Percentiles rank a stretch among this genome's conserved stretches.
These are phyloP conservation scores for Lissocephala sabroskyi DNA, from an alignment of 2,888 invertebrate genomes.

Conservation along the genomic window DNA sequence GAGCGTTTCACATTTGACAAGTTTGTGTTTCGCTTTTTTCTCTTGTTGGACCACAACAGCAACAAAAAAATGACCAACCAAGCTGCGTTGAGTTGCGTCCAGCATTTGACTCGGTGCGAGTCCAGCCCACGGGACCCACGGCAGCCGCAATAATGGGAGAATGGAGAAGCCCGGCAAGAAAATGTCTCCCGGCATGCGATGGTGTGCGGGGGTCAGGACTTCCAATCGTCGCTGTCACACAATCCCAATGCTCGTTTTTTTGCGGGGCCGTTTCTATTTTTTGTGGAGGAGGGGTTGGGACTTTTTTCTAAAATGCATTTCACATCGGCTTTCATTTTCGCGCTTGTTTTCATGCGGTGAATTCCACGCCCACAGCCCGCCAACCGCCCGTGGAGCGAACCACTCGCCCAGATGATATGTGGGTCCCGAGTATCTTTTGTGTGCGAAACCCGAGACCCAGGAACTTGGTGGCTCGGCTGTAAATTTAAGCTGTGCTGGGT, in stretches of 20 bases:
- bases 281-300: constrained; percentile 10
- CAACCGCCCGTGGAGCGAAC: constrained; percentile 12
- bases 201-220: constrained; percentile 39
- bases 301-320: constrained; percentile 49
- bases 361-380: constrained; percentile 16
- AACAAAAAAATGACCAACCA: too few relatives aligned
- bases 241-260: constrained; percentile 32
- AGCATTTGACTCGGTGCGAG: constrained; percentile 34
- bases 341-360: constrained; percentile 32
- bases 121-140: constrained; percentile 12
- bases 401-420: neutral
- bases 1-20: constrained; percentile 62
- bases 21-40: constrained; percentile 29
- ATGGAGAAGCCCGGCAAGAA: constrained; percentile 7
- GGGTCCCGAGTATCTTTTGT: too few relatives aligned
- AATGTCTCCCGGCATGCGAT: constrained; percentile 20
- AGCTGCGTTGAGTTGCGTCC: constrained; percentile 55
- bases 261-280: constrained; percentile 5
- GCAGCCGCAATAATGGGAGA: constrained; percentile 9
- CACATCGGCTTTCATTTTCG: constrained; percentile 51
- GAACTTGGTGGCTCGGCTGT: too few relatives aligned
- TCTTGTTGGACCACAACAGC: constrained; percentile 7
- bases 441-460: too few relatives aligned
- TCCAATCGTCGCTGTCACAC: constrained; percentile 53
- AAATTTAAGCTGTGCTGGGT: constrained; percentile 53